Evolutionary conservation across 2,888 invertebrate genomes (phyloP), one percentile per base, ranked within the genome.

Genomic region (Patella depressa): DNA sequence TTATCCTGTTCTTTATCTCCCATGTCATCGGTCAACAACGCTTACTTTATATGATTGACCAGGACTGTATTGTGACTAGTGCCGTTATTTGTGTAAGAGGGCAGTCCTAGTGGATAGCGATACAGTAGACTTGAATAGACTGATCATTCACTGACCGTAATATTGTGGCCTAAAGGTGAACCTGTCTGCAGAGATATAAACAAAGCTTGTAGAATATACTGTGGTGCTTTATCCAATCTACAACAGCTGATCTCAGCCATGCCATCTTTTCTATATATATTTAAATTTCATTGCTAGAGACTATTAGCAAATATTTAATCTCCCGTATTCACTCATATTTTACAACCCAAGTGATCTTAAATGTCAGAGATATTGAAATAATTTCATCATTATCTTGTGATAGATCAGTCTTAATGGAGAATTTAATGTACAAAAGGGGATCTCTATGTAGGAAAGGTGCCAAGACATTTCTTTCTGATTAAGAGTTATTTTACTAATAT

Each of bases 1-100:
- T 65, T 65, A 65, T 65, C 65, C 65, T 65, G 65, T 65, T 65
- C 65, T 65, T 65, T 65, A 65, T 65, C 65, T 65, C n/a, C 19
- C 65, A 65, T 65, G 65, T 65, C 65, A 65, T 65, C 65, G 65
- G 65, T 65, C 65, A 65, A 65, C 65, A 65, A 65, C 65, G 65
- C 65, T 65, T 65, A 65, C 65, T 65, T 65, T 65, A 65, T 65
- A 65, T 24, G n/a, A 65, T 65, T 65, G 65, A 65, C 65, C 65
- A 65, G 19, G 19, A 65, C 15, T n/a, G 9, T 65, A 65, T 65
- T 65, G 65, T 65, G n/a, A 65, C 65, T 65, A 65, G n/a, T 65
- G 65, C 65, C 65, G 65, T 65, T 65, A 65, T 65, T 65, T 65
- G 65, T 65, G 65, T 65, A 19, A 19, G 65, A 65, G 65, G 65